These are phyloP conservation scores for Atrichornis clamosus DNA, from an alignment of 2,113 vertebrate genomes.

Conservation along the genomic window DNA sequence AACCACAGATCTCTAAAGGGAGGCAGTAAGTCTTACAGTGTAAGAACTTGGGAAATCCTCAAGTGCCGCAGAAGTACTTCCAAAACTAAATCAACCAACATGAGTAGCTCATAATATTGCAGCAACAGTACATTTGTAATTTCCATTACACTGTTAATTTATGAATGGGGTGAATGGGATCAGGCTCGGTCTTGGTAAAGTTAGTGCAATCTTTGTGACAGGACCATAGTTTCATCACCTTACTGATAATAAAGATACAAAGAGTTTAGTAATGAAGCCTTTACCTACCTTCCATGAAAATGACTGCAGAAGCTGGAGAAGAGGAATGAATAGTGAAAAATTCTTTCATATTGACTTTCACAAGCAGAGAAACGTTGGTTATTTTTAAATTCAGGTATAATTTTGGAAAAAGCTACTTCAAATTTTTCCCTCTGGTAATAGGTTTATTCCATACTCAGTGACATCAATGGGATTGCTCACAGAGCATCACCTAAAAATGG, in stretches of 20 bases:
- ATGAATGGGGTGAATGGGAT: not conserved
- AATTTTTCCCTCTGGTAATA: not conserved
- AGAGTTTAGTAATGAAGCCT: not conserved
- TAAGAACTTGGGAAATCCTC: not conserved
- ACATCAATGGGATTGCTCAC: slow-evolving; percentile 24
- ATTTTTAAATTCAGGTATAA: not conserved
- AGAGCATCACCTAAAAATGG: slow-evolving; percentile 9
- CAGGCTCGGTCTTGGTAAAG: not conserved
- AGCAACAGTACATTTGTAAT: not conserved
- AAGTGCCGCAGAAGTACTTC: not conserved
- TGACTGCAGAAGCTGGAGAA: not conserved
- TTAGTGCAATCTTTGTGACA: not conserved
- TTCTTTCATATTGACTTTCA: not conserved
- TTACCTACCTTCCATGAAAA: not conserved
- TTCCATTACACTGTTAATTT: not conserved
- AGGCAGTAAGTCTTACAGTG: not conserved
- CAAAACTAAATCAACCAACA: not conserved
- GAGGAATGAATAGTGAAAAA: not conserved
- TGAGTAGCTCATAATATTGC: not conserved
- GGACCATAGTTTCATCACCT: not conserved
- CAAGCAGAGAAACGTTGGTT: not conserved
- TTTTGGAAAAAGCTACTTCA: not conserved
- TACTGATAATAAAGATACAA: not conserved
- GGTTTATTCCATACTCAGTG: not conserved
- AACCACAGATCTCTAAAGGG: not conserved